phyloP scores from a whole-genome alignment of 2,888 invertebrate genomes.

The Conus canariensis region DNA sequence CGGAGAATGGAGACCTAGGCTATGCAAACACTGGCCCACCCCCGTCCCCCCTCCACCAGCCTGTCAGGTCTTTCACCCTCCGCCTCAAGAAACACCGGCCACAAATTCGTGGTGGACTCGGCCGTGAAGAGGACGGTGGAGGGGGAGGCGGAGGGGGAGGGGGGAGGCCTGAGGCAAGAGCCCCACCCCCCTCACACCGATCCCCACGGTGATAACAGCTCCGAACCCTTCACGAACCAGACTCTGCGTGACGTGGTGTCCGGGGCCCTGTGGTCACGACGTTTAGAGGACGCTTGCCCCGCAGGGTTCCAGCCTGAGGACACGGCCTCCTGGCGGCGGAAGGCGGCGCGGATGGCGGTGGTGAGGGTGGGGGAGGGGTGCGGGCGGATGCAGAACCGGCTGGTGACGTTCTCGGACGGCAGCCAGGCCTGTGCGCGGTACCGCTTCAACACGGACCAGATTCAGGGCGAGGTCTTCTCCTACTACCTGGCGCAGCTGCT shows the following conservation, averaged over 20 bases:
- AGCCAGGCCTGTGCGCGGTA: conserved; percentile 90
- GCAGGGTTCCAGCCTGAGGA: conserved; percentile 64
- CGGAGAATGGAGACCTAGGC: neutral
- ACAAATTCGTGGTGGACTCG: conserved; percentile 33
- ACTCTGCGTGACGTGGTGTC: conserved; percentile 38
- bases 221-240: neutral
- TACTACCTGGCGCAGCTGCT: conserved; percentile 89
- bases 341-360: conserved; percentile 80
- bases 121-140: conserved; percentile 9
- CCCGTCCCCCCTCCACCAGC: neutral
- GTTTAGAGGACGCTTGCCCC: conserved; percentile 59
- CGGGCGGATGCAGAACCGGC: conserved; percentile 92
- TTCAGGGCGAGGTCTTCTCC: conserved; percentile 93
- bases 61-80: conserved; percentile 37
- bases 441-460: conserved; percentile 92
- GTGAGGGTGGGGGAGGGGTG: conserved; percentile 89
- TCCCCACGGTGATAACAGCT: neutral
- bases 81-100: conserved; percentile 30
- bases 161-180: neutral
- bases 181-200: neutral
- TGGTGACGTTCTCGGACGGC: conserved; percentile 89
- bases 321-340: conserved; percentile 83
- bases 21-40: neutral
- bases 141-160: neutral
- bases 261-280: conserved; percentile 60